Evolutionary conservation across 2,888 invertebrate species (phyloP).

Genomic region (Drosophila merina): DNA sequence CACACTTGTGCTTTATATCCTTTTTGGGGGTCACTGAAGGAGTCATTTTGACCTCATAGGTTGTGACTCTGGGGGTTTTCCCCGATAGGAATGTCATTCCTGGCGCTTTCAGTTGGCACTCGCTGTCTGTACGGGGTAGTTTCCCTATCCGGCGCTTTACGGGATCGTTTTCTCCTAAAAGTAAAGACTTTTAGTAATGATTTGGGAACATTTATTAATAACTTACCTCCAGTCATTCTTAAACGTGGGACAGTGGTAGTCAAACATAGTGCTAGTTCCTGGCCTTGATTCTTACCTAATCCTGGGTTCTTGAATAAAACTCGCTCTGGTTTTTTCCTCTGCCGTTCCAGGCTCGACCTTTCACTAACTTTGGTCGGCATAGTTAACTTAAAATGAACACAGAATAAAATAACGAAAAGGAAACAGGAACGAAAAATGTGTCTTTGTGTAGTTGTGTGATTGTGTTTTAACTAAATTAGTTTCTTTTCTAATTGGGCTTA

Average conservation of each 20-base stretch:
- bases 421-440: conserved; percentile 1
- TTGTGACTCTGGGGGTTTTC: conserved; percentile 40
- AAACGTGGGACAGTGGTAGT: conserved; percentile 47
- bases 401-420: no score
- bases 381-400: background rate
- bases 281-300: conserved; percentile 35
- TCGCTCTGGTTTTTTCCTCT: background rate
- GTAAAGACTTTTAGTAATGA: no score
- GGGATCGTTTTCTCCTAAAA: conserved; percentile 59
- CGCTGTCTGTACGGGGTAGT: conserved; percentile 62
- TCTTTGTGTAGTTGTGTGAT: conserved; percentile 23
- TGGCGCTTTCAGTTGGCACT: conserved; percentile 61
- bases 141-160: conserved; percentile 50
- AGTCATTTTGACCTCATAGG: conserved; percentile 69
- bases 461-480: conserved; percentile 13
- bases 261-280: conserved; percentile 55
- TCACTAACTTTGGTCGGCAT: background rate
- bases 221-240: conserved; percentile 50
- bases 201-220: no score
- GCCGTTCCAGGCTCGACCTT: background rate
- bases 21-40: conserved; percentile 42
- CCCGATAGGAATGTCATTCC: conserved; percentile 56
- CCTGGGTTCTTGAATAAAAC: background rate
- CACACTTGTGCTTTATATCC: conserved; percentile 54
- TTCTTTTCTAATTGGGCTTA: conserved; percentile 9